A percentile compares a stretch with the other conserved stretches of the same genome.
These are phyloP conservation scores for Papilio glaucus DNA, from an alignment of 1,140 invertebrate genomes.

Conservation along the genomic window DNA sequence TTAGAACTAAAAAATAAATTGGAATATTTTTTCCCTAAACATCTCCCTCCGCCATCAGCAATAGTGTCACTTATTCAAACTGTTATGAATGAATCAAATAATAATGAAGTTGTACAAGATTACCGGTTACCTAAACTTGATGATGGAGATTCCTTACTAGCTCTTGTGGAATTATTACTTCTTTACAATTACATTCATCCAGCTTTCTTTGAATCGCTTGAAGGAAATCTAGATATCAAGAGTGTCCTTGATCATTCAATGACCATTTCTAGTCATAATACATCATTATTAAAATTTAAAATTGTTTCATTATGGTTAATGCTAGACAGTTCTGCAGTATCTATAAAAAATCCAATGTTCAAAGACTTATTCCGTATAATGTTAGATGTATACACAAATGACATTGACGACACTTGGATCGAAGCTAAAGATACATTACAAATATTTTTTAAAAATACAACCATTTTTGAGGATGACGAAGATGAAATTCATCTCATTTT, in stretches of 20 bases:
- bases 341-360: conserved; percentile 84
- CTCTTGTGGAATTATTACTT: conserved; percentile 84
- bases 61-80: conserved; percentile 81
- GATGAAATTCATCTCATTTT: conserved; percentile 88
- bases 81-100: conserved; percentile 53
- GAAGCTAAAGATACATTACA: conserved; percentile 77
- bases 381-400: conserved; percentile 83
- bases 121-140: conserved; percentile 61
- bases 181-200: conserved; percentile 83
- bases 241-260: conserved; percentile 76
- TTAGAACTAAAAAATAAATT: conserved; percentile 75
- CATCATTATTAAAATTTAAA: conserved; percentile 86
- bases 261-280: conserved; percentile 55
- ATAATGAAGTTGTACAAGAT: conserved; percentile 50
- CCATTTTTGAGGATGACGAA: conserved; percentile 85
- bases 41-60: conserved; percentile 81
- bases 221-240: conserved; percentile 77
- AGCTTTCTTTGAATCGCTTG: conserved; percentile 80
- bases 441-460: conserved; percentile 84
- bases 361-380: conserved; percentile 84
- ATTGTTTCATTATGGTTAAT: conserved; percentile 86
- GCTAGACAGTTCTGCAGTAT: conserved; percentile 84
- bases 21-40: conserved; percentile 78
- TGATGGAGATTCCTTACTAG: conserved; percentile 74
- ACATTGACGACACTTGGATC: conserved; percentile 72